Conservation (phyloP, 2,888 invertebrate genomes). For the Dynastes grantii region DNA sequence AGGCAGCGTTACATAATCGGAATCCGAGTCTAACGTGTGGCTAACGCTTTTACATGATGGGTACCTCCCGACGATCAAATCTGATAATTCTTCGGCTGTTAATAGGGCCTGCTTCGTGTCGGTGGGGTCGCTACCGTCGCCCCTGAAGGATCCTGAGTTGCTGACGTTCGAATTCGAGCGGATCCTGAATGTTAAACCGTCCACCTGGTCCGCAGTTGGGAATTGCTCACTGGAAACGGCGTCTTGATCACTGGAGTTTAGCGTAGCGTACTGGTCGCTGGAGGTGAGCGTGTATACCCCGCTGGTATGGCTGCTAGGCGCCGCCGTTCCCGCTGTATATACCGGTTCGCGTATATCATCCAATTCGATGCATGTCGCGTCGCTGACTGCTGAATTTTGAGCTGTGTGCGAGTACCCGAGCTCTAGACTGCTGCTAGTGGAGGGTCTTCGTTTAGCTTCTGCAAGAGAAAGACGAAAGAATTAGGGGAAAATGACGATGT, state of each 20-base stretch:
- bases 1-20: slow-evolving; percentile 89
- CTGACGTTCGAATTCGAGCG: slow-evolving; percentile 87
- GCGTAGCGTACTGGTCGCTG: slow-evolving; percentile 64
- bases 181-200: slow-evolving; percentile 74
- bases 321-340: slow-evolving; percentile 75
- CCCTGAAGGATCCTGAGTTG: slow-evolving; percentile 85
- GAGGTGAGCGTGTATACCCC: slow-evolving; percentile 82
- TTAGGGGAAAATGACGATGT: not conserved
- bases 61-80: slow-evolving; percentile 87
- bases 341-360: slow-evolving; percentile 74
- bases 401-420: slow-evolving; percentile 90
- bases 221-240: slow-evolving; percentile 59
- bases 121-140: slow-evolving; percentile 92
- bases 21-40: slow-evolving; percentile 89
- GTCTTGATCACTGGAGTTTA: too few relatives aligned
- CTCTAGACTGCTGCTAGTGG: slow-evolving; percentile 87
- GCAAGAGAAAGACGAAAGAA: slow-evolving; percentile 54
- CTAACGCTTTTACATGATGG: slow-evolving; percentile 86
- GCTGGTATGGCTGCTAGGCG: slow-evolving; percentile 87
- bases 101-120: slow-evolving; percentile 76
- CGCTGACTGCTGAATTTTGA: slow-evolving; percentile 86
- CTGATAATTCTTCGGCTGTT: slow-evolving; percentile 88
- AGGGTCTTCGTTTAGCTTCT: slow-evolving; percentile 76
- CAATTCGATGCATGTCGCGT: slow-evolving; percentile 79
- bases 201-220: slow-evolving; percentile 67